Conservation (phyloP, 2,888 invertebrate species). For the Tachystola acroxantha region DNA sequence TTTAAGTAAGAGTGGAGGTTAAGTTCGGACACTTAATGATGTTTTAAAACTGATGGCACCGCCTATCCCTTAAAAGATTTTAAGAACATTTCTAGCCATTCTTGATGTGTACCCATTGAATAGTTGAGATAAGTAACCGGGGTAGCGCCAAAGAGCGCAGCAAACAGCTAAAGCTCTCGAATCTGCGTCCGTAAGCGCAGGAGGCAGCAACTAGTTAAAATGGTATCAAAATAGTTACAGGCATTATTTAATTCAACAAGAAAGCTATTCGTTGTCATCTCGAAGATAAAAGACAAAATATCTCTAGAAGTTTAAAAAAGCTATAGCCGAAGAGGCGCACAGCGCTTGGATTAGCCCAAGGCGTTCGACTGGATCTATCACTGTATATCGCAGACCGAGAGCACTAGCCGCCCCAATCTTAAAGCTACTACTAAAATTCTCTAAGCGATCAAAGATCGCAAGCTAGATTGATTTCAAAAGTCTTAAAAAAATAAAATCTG, state of each 20-base stretch:
- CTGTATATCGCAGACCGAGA: constrained; percentile 48
- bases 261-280: constrained; percentile 42
- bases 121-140: constrained; percentile 58
- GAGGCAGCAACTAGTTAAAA: constrained; percentile 31
- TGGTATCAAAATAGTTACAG: constrained; percentile 33
- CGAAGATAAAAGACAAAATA: constrained; percentile 34
- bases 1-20: too few species aligned
- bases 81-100: background rate
- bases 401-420: constrained; percentile 66
- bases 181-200: constrained; percentile 35
- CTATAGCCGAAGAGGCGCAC: constrained; percentile 39
- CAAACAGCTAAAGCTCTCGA: constrained; percentile 57
- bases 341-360: constrained; percentile 16
- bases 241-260: constrained; percentile 13
- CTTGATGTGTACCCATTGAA: constrained; percentile 42
- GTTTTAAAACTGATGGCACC: too few species aligned
- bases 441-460: constrained; percentile 75
- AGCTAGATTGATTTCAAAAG: constrained; percentile 75
- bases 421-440: constrained; percentile 73
- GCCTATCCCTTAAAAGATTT: too few species aligned
- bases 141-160: constrained; percentile 52
- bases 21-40: too few species aligned
- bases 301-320: constrained; percentile 35
- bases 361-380: constrained; percentile 10
- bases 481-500: constrained; percentile 79